phyloP scores from a whole-genome alignment of 2,888 invertebrate genomes.

The Synergus itoensis region DNA sequence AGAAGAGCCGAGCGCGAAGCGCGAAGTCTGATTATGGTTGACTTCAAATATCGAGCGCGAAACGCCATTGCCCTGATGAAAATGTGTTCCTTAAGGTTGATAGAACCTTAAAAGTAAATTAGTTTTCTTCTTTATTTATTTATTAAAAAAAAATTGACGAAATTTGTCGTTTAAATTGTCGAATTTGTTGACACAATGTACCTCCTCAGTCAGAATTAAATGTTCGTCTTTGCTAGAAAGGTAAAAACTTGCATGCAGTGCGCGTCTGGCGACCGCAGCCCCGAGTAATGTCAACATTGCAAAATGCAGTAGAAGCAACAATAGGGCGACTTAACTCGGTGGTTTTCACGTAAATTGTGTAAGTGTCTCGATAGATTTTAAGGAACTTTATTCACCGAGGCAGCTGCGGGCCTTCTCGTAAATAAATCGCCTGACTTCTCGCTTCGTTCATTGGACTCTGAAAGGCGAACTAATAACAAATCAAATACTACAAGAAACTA shows the following conservation, averaged over 20 bases:
- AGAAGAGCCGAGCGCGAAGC: too few species aligned
- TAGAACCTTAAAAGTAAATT: too few species aligned
- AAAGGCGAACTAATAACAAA: background rate
- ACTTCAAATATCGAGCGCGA: too few species aligned
- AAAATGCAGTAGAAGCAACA: slow-evolving; percentile 40
- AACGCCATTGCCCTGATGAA: too few species aligned
- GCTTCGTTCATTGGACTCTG: background rate
- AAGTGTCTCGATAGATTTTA: slow-evolving; percentile 49
- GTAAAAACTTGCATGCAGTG: slow-evolving; percentile 29
- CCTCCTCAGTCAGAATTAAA: slow-evolving; percentile 13
- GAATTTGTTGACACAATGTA: background rate
- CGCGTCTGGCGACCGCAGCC: slow-evolving; percentile 16
- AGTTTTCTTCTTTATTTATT: too few species aligned
- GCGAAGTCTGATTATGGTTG: too few species aligned
- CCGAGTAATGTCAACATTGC: slow-evolving; percentile 37
- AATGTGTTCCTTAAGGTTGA: too few species aligned
- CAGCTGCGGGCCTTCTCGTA: slow-evolving; percentile 19
- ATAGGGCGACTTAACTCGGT: slow-evolving; percentile 16
- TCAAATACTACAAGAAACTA: background rate
- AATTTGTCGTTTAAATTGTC: background rate
- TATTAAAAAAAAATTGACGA: slow-evolving; percentile 4
- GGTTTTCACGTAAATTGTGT: slow-evolving; percentile 48
- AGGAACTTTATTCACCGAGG: slow-evolving; percentile 39
- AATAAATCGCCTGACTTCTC: slow-evolving; percentile 36
- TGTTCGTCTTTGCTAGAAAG: background rate